Conservation (phyloP, 2,113 vertebrate species). For the Tachysurus fulvidraco region DNA sequence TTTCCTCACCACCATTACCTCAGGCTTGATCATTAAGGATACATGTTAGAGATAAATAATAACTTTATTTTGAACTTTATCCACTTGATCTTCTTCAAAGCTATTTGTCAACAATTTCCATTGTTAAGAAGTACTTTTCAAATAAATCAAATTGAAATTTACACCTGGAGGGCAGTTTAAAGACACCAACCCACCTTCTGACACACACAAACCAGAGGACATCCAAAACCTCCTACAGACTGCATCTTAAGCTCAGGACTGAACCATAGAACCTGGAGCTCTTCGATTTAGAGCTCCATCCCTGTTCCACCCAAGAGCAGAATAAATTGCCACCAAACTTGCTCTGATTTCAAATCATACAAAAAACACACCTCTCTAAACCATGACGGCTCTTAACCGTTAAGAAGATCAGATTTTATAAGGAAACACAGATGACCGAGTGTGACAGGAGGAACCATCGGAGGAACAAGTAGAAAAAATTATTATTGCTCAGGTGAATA, state of each 20-base stretch:
- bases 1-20: no score
- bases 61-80: no score
- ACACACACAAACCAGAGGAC: neutral
- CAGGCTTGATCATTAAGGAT: no score
- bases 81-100: no score
- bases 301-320: slow-evolving; percentile 25
- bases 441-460: slow-evolving; percentile 20
- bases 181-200: neutral
- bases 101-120: no score
- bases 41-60: no score
- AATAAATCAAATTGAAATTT: no score
- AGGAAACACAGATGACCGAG: slow-evolving; percentile 51
- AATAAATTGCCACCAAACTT: slow-evolving; percentile 67
- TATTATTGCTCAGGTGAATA: neutral
- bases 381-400: slow-evolving; percentile 54
- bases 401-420: slow-evolving; percentile 54
- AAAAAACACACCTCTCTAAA: slow-evolving; percentile 58
- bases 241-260: neutral
- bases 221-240: neutral
- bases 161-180: neutral
- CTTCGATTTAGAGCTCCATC: neutral
- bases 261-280: neutral
- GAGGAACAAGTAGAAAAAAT: neutral
- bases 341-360: slow-evolving; percentile 61
- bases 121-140: no score